Evolutionary conservation across 2,888 invertebrate genomes (phyloP).

Genomic region (Zaprionus obscuricornis): DNA sequence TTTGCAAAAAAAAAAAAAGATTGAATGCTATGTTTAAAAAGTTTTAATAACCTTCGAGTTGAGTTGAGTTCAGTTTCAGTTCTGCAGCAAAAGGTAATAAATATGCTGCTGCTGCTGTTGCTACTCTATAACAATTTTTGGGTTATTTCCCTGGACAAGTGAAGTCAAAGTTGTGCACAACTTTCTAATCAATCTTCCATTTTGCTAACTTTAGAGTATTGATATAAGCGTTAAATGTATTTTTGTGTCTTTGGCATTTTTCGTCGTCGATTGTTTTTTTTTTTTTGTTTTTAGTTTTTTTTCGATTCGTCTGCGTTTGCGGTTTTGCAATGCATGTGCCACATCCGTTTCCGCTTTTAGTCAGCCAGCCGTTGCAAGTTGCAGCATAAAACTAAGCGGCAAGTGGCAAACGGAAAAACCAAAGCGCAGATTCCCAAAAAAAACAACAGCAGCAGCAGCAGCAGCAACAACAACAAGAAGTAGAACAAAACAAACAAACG

Average conservation of each 20-base stretch:
- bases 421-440: too few species aligned
- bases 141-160: too few species aligned
- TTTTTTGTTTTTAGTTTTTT: constrained; percentile 12
- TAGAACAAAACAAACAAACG: constrained; percentile 63
- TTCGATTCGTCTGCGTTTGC: constrained; percentile 37
- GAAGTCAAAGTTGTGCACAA: too few species aligned
- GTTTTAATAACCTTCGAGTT: too few species aligned
- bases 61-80: too few species aligned
- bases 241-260: not conserved
- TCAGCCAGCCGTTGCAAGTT: constrained; percentile 36
- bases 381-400: constrained; percentile 15
- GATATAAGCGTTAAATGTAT: not conserved
- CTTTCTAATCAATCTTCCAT: too few species aligned
- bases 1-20: too few species aligned
- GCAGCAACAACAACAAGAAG: constrained; percentile 19
- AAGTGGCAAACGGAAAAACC: too few species aligned
- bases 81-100: too few species aligned
- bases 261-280: constrained; percentile 2
- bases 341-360: constrained; percentile 65
- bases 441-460: constrained; percentile 10
- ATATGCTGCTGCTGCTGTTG: too few species aligned
- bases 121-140: too few species aligned
- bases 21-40: too few species aligned
- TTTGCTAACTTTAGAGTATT: constrained; percentile 12
- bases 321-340: constrained; percentile 65